Conservation (phyloP, 2,113 vertebrate genomes). For the Clarias macrocephalus region DNA sequence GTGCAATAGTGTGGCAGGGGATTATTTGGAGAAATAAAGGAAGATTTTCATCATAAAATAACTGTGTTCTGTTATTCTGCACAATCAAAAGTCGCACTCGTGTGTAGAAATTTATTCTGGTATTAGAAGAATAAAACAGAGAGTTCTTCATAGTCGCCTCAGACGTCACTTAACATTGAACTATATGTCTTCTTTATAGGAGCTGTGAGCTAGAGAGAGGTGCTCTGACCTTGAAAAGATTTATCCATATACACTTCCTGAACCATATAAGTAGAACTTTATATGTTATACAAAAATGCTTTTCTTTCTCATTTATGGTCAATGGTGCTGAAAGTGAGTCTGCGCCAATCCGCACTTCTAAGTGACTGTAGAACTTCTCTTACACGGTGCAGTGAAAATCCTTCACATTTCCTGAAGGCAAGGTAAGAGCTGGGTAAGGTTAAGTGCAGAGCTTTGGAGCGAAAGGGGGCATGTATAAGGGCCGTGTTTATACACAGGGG, state of each 20-base stretch:
- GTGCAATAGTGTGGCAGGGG: too few relatives aligned
- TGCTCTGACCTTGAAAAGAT: not conserved
- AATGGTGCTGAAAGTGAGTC: not conserved
- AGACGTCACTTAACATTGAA: not conserved
- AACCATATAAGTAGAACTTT: not conserved
- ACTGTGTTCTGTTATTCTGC: too few relatives aligned
- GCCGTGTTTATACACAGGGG: not conserved
- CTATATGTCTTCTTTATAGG: not conserved
- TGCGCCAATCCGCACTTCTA: not conserved
- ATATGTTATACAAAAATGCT: not conserved
- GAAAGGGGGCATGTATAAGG: not conserved
- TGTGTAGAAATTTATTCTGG: not conserved
- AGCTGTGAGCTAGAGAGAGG: not conserved
- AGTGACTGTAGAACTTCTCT: not conserved
- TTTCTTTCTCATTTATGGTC: not conserved
- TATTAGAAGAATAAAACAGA: not conserved
- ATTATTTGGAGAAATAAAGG: too few relatives aligned
- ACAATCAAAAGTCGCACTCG: too few relatives aligned
- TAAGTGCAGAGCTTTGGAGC: not conserved
- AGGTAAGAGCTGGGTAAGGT: not conserved
- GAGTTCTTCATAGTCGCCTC: not conserved
- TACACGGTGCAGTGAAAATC: not conserved
- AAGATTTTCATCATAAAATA: too few relatives aligned
- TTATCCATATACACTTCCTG: not conserved
- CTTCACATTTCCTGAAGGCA: not conserved